Evolutionary conservation across 2,113 vertebrate species (phyloP), one percentile per base, ranked within the genome.

Genomic region (Cichladusa arquata): DNA sequence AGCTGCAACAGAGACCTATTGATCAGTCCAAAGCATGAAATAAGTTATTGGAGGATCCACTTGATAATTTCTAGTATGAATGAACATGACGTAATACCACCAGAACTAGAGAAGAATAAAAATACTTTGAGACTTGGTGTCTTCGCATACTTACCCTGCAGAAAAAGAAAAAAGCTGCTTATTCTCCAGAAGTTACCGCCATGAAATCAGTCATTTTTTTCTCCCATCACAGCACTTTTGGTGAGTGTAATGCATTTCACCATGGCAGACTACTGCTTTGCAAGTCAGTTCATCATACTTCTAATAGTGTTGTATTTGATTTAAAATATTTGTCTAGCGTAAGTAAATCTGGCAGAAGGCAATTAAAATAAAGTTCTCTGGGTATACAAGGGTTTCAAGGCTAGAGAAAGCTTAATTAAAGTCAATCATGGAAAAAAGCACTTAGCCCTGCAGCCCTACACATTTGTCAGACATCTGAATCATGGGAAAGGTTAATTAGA

Each of bases 401-500:
- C 77, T 85, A 81, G 67, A 97, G 82, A 91, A 94, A 96, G 93
- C 93, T 97, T 97, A 97, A 97, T 97, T 97, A 97, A 97, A 97
- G 97, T 97, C 95, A 97, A 88, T 97, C 94, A 94, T 78, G 64
- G 90, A 84, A 90, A 94, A 97, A 96, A 90, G 33, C 95, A 95
- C 90, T 97, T 97, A 97, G 94, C 93, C 91, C 91, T 84, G 73
- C 71, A 95, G 85, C 66, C 86, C 74, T 97, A 86, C 86, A 72
- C 92, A 95, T 97, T 96, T 97, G 90, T 97, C 95, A 97, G 96
- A 96, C 90, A 96, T 96, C 89, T 95, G 96, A 97, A 97, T 97
- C 88, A 93, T 87, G 91, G 82, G 81, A 97, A 97, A 96, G 95
- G 94, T 97, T 97, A 97, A 97, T 97, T 96, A 96, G 90, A 97